Evolutionary conservation across 2,888 invertebrate species (phyloP), one percentile per base, ranked within the genome.

Genomic region (Cosmia trapezina): DNA sequence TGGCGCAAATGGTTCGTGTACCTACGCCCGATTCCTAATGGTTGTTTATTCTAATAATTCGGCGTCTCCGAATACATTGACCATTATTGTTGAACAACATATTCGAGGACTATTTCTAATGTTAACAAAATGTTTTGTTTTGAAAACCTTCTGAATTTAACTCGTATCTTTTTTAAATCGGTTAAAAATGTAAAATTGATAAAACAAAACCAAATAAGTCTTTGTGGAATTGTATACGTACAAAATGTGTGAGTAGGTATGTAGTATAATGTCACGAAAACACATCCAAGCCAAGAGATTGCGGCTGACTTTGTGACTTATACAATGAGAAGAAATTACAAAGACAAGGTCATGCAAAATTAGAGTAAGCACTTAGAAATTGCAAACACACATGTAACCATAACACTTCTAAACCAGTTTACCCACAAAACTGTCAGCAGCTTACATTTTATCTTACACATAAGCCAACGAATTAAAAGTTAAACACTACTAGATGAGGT

Each of bases 381-480:
- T 54, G 19, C 19, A 45, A 54, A 54, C 19, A 45, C 1, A 43
- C 12, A 4, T n/a, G 4, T 41, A 28, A n/a, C 9, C 12, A 2
- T 5, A 62, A 56, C 33, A 68, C 14, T 71, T 37, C 7, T 17
- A 51, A 51, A 19, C 11, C 51, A 63, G 70, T 59, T 63, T 33
- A 45, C 56, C 61, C 60, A 76, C 70, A 61, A 41, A 19, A 45
- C 51, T 76, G 63, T 71, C 73, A 56, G 45, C 51, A 56, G 78
- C 45, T 73, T 68, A 61, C 45, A 53, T 73, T 73, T 68, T 61
- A 78, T 64, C 60, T 68, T 47, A 43, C 49, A 45, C 60, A 51
- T 64, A 80, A 80, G 56, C 71, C 63, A 64, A 78, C 49, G 66
- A 70, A 69, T 73, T 77, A 77, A 70, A 81, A 81, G 78, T 81